These are phyloP conservation scores for Pogonus chalceus DNA, from an alignment of 1,140 invertebrate genomes.

Conservation along the genomic window DNA sequence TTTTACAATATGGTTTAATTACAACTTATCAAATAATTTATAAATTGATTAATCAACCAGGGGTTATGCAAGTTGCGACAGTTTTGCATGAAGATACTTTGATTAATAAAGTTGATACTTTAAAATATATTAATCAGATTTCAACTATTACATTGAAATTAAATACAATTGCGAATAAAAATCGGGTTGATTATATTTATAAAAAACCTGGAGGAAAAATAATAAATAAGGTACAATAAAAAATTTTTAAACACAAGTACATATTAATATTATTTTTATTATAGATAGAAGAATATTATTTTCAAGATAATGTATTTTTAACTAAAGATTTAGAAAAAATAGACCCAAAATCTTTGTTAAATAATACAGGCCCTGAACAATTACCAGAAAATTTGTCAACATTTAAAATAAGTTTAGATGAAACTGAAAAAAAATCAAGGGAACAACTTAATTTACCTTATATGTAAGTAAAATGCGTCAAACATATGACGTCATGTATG, in stretches of 20 bases:
- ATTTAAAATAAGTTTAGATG: constrained; percentile 46
- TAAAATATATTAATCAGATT: constrained; percentile 38
- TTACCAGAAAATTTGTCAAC: constrained; percentile 40
- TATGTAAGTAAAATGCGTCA: constrained; percentile 38
- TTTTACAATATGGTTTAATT: constrained; percentile 22
- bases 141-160: constrained; percentile 35
- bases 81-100: constrained; percentile 42
- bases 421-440: constrained; percentile 41
- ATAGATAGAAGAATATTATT: constrained; percentile 35
- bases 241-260: background rate
- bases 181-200: constrained; percentile 36
- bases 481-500: too few species aligned
- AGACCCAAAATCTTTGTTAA: constrained; percentile 31
- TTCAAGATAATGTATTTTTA: constrained; percentile 31
- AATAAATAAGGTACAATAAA: constrained; percentile 26
- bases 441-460: constrained; percentile 45
- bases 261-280: constrained; percentile 11
- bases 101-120: constrained; percentile 31
- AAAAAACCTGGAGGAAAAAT: constrained; percentile 38
- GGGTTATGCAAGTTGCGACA: constrained; percentile 36
- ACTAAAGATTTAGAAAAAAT: constrained; percentile 33
- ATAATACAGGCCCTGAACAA: constrained; percentile 28
- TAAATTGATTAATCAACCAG: constrained; percentile 20
- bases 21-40: constrained; percentile 22
- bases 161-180: constrained; percentile 28